Conservation (phyloP, 2,797 vertebrate genomes). For the Lepilemur septentrionalis region DNA sequence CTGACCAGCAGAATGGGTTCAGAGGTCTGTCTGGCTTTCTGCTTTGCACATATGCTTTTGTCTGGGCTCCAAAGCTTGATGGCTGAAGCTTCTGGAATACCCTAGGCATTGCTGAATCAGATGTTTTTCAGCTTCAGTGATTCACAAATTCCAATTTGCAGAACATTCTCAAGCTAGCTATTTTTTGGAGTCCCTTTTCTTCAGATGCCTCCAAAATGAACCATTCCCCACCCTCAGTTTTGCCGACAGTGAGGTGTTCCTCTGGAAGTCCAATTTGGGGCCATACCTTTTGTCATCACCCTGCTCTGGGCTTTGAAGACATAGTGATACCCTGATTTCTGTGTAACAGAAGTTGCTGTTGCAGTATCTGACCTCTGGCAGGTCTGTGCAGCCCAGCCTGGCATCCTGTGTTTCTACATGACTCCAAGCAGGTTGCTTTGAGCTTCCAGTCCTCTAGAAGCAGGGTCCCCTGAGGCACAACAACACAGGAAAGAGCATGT, state of each 20-base stretch:
- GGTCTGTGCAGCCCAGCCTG: background rate
- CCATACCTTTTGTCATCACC: background rate
- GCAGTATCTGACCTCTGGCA: background rate
- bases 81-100: conserved; percentile 54
- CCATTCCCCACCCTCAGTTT: background rate
- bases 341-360: background rate
- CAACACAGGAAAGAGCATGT: background rate
- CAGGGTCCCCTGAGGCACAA: background rate
- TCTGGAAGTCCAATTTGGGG: background rate
- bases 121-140: conserved; percentile 57
- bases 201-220: background rate
- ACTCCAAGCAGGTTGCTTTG: background rate
- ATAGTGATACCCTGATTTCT: background rate
- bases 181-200: background rate
- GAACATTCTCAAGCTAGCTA: conserved; percentile 16
- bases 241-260: background rate
- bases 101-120: conserved; percentile 47
- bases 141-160: conserved; percentile 53
- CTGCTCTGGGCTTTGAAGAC: background rate
- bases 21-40: conserved; percentile 22
- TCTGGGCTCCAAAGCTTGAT: background rate
- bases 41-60: conserved; percentile 41
- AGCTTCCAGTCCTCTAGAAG: background rate
- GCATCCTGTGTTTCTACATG: background rate
- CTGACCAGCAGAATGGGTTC: background rate